Evolutionary conservation across 2,113 vertebrate species (phyloP), one percentile per base, ranked within the genome.

Genomic region (Takifugu flavidus): DNA sequence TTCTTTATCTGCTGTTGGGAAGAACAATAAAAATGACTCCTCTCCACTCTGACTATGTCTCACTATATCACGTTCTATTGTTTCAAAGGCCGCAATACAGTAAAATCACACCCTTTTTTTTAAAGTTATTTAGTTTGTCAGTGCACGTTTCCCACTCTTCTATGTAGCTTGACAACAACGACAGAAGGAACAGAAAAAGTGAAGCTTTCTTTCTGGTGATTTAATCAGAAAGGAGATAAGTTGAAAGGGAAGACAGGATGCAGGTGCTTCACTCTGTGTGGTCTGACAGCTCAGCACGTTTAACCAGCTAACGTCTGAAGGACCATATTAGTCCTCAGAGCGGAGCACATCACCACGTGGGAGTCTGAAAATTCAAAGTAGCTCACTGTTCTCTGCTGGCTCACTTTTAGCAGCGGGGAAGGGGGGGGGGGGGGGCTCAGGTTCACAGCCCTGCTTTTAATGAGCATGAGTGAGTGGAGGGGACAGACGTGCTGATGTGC

Each of bases 141-240:
- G 7, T 39, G 34, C 34, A 39, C 11, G 34, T 39, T 39, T 39
- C 34, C 34, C 11, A 10, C 1, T 39, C 7, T 39, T 39, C 34
- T 39, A 10, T 39, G 34, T 11, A 39, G 34, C 34, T 39, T 6
- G 11, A 39, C 11, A 39, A 10, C 1, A 34, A 34, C 3, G 34
- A 39, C 34, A 3, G 34, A 57, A 75, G 67, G 80, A 78, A 78
- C 72, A 27, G 60, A 71, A 61, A 85, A 82, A 11, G 63, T 47
- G 63, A 56, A 69, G 63, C 76, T 39, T 72, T 80, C 70, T 78
- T 69, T 84, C 59, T 87, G 87, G 84, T 81, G 71, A 27, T 59
- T 78, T 67, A 53, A 74, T 82, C 81, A 59, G 46, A 44, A 56
- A 56, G 25, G 49, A 46, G 45, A 28, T 10, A 6, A 6, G 4